Conservation (phyloP, 2,797 vertebrate species). For the Decapterus maruadsi region DNA sequence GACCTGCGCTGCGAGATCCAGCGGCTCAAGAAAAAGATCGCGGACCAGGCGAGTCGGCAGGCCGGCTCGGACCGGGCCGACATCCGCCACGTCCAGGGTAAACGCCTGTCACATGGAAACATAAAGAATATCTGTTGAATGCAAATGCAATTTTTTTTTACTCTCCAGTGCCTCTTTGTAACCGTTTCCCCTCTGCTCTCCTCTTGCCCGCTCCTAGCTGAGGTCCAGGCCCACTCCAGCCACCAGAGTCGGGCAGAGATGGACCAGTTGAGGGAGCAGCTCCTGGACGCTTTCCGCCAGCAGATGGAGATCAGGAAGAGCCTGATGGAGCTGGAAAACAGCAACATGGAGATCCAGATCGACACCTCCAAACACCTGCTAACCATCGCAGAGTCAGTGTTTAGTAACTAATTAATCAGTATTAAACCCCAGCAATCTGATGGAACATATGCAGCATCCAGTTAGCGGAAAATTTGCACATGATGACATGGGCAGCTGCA, state of each 20-base stretch:
- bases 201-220: constrained; percentile 75
- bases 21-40: constrained; percentile 89
- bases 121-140: background rate
- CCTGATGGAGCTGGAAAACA: constrained; percentile 91
- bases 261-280: constrained; percentile 88
- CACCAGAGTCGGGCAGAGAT: constrained; percentile 84
- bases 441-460: background rate
- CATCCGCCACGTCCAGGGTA: constrained; percentile 89
- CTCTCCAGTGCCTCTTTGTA: background rate
- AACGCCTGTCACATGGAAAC: background rate
- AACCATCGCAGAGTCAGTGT: constrained; percentile 87
- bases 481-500: background rate
- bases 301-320: constrained; percentile 90
- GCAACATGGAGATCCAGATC: constrained; percentile 89
- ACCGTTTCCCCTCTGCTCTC: background rate
- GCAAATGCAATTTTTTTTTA: background rate
- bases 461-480: background rate
- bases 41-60: constrained; percentile 81
- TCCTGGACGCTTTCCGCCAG: constrained; percentile 88
- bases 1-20: constrained; percentile 91
- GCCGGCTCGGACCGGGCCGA: constrained; percentile 76
- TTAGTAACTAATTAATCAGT: background rate
- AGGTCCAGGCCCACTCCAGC: constrained; percentile 88
- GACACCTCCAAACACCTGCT: constrained; percentile 91
- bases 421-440: background rate